Evolutionary conservation across 2,113 vertebrate species (phyloP).

Genomic region (Xenopus tropicalis): DNA sequence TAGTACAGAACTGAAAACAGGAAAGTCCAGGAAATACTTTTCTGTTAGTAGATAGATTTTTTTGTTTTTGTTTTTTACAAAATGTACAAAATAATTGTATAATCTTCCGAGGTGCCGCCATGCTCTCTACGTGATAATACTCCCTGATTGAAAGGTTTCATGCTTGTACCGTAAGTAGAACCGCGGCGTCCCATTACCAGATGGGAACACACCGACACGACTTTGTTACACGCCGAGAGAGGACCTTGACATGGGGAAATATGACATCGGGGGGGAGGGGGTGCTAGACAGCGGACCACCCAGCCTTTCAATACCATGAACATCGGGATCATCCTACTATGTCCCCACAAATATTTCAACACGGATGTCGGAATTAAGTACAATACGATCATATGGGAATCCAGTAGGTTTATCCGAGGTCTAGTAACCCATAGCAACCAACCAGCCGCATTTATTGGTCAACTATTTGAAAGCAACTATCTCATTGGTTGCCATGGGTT

Average conservation of each 20-base stretch:
- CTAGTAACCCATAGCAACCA: too few relatives aligned
- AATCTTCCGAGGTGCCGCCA: constrained; percentile 31
- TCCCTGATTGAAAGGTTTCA: constrained; percentile 42
- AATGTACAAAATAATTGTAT: constrained; percentile 41
- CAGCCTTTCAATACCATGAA: too few relatives aligned
- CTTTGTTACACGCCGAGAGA: constrained; percentile 22
- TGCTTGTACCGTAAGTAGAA: constrained; percentile 23
- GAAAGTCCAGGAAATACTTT: constrained; percentile 38
- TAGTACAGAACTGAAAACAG: constrained; percentile 41
- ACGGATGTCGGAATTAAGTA: too few relatives aligned
- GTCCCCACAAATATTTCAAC: too few relatives aligned
- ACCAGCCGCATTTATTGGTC: too few relatives aligned
- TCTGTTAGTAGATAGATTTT: constrained; percentile 25
- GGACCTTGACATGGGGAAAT: constrained; percentile 13
- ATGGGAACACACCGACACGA: constrained; percentile 16
- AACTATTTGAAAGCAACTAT: too few relatives aligned
- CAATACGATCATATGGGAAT: too few relatives aligned
- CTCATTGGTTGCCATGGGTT: too few relatives aligned
- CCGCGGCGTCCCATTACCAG: constrained; percentile 34
- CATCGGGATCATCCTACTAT: too few relatives aligned
- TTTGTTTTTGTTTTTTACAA: constrained; percentile 37
- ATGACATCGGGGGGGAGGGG: not conserved
- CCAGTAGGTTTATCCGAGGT: too few relatives aligned
- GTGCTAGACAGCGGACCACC: too few relatives aligned
- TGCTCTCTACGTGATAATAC: constrained; percentile 32